Base-by-base conservation (phyloP, 2,888 invertebrate species). In the Enoplolaimus lenunculus region DNA sequence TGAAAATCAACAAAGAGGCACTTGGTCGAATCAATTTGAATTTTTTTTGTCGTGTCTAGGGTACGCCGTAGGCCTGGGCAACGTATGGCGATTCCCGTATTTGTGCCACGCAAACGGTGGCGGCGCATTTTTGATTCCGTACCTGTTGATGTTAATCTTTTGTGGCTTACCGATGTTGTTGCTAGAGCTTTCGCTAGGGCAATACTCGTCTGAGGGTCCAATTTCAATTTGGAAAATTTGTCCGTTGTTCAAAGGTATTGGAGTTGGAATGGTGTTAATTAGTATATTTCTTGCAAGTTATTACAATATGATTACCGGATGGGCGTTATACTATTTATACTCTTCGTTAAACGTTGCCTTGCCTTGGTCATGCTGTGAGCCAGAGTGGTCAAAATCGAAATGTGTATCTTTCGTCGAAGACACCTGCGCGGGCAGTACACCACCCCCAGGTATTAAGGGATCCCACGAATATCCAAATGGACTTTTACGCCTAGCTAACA, bases 51-150 rank as follows among this genome's bases (percentile, higher is more conserved):
- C 64, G 31, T 62, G 64, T 26, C 26, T 62, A 7, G 64, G 64
- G 13, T 62, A 86, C 77, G 85, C 85, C 13, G 85, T 86, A 64
- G 86, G 86, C 0, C 79, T 86, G n/a, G 86, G 86, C 45, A 62
- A 62, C 31, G 82, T 86, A 3, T 86, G 86, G 86, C 79, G 86
- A 73, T 86, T 86, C 78, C 86, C 86, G 1, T 86, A 86, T 74
- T 75, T 80, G 13, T 80, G 79, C 72, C 80, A 79, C 74, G 78
- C 75, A 65, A 80, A 80, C 75, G 81, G 81, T 26, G 73, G 73
- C 21, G 81, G 81, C 34, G 81, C 81, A 1, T 81, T 81, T 73
- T 75, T 81, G 7, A 78, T 81, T 26, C 81, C 81, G 0, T 81
- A 80, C 72, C 74, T 77, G 7, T 72, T 81, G 26, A 80, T 81